These are phyloP conservation scores for Murina feae DNA, from an alignment of 2,113 vertebrate genomes.

Conservation along the genomic window DNA sequence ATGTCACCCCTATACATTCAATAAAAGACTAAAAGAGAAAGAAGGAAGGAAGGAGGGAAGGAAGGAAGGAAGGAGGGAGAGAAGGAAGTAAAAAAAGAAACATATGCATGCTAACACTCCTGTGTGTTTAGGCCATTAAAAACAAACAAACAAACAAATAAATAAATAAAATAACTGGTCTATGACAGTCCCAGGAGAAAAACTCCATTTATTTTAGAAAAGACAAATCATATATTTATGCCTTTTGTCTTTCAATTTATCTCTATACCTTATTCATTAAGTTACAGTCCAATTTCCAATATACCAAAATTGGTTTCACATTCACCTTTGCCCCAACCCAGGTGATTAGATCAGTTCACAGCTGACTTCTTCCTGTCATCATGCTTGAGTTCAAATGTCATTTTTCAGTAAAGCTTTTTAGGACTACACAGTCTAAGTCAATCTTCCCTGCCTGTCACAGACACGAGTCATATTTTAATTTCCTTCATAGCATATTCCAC, in stretches of 20 bases:
- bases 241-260: background rate
- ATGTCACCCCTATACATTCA: background rate
- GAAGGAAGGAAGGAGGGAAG: background rate
- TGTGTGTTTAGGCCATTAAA: background rate
- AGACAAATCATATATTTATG: background rate
- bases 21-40: background rate
- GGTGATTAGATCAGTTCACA: background rate
- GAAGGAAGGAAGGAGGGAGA: too few relatives aligned
- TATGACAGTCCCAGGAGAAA: background rate
- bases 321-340: background rate
- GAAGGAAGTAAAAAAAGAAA: too few relatives aligned
- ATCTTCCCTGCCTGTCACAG: background rate
- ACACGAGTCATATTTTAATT: background rate
- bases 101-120: background rate
- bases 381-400: background rate
- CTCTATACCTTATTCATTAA: background rate
- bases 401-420: background rate
- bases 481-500: background rate
- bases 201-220: background rate
- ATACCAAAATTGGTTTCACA: background rate
- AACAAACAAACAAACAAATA: background rate
- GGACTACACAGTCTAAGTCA: background rate
- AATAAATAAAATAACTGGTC: background rate
- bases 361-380: background rate
- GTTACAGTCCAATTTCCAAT: background rate